Conservation (phyloP, 2,888 invertebrate genomes). For the Melanostoma mellinum region DNA sequence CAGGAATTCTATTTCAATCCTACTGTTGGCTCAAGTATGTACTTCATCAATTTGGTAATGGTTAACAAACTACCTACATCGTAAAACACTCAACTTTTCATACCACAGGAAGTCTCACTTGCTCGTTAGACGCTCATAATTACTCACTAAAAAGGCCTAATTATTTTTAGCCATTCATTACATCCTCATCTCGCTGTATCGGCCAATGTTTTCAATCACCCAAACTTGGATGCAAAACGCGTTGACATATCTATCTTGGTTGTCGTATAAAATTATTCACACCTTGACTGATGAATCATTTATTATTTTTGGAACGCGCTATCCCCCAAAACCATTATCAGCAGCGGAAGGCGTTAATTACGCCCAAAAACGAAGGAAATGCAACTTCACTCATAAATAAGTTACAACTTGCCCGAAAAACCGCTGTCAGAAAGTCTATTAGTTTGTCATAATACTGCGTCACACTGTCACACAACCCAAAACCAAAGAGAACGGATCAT, state of each 20-base stretch:
- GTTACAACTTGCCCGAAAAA: constrained; percentile 36
- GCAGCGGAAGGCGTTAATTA: constrained; percentile 71
- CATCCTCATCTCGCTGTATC: no score
- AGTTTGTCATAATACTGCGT: constrained; percentile 62
- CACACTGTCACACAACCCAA: constrained; percentile 17
- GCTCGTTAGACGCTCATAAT: no score
- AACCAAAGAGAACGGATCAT: constrained; percentile 40
- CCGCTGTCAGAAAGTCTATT: constrained; percentile 63
- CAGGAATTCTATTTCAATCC: no score
- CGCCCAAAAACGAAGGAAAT: constrained; percentile 50
- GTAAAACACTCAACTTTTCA: no score
- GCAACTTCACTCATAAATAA: constrained; percentile 63
- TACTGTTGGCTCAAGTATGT: no score
- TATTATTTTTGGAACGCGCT: constrained; percentile 42
- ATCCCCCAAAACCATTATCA: neutral
- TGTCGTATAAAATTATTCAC: constrained; percentile 57
- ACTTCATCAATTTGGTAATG: no score
- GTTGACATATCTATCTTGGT: constrained; percentile 13
- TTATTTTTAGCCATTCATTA: no score
- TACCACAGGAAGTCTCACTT: no score
- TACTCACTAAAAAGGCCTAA: no score
- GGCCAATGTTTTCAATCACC: no score
- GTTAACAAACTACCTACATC: no score
- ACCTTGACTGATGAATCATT: constrained; percentile 49
- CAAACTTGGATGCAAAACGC: constrained; percentile 7